Conservation (phyloP, 2,888 invertebrate genomes). For the Lumbricus terrestris region DNA sequence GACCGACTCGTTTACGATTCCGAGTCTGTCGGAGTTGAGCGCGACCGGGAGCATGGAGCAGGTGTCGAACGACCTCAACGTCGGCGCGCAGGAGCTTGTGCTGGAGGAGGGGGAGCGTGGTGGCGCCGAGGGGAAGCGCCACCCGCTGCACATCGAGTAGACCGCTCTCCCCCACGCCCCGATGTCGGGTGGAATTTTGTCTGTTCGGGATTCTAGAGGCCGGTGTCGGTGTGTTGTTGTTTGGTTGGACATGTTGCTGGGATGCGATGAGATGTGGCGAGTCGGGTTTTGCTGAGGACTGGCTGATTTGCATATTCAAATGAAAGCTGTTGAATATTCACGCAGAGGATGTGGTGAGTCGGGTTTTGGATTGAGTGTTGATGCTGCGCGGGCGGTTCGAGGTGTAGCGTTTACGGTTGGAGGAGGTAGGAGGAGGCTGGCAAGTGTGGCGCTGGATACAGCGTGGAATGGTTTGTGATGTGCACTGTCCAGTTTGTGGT, state of each 20-base stretch:
- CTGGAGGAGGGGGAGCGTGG: neutral
- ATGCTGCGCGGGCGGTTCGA: neutral
- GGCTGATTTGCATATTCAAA: neutral
- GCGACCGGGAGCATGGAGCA: neutral
- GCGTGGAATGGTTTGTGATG: neutral
- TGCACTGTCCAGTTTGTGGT: neutral
- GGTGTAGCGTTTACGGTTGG: no score
- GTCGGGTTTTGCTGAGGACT: neutral
- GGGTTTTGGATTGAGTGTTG: neutral
- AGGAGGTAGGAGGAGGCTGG: no score
- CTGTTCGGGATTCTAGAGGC: neutral
- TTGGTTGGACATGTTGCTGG: neutral
- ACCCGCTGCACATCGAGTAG: slow-evolving; percentile 3
- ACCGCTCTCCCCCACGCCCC: neutral
- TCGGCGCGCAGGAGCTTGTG: slow-evolving; percentile 30
- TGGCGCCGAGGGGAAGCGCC: slow-evolving; percentile 4
- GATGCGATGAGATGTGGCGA: neutral
- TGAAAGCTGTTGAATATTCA: neutral
- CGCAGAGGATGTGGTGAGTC: neutral
- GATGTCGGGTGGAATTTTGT: neutral
- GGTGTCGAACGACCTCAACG: slow-evolving; percentile 24
- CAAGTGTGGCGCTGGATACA: neutral
- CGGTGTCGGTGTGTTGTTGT: neutral
- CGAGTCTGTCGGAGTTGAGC: neutral
- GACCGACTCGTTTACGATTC: neutral